Evolutionary conservation across 2,113 vertebrate species (phyloP).

Genomic region (Poecile atricapillus): DNA sequence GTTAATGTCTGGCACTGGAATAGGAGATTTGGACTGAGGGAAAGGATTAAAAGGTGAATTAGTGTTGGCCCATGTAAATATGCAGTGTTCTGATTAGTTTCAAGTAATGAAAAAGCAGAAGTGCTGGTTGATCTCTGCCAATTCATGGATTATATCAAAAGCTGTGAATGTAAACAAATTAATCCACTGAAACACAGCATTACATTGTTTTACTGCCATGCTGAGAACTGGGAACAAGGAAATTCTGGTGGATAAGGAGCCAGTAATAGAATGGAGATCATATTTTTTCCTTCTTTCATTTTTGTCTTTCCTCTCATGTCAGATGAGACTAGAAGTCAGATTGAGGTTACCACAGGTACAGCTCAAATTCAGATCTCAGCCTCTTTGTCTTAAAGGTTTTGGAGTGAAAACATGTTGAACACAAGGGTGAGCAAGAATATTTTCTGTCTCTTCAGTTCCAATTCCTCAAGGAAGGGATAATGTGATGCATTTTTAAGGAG

Average conservation of each 20-base stretch:
- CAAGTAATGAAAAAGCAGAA: background rate
- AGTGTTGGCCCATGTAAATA: background rate
- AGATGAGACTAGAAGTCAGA: background rate
- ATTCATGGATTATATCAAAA: background rate
- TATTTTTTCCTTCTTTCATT: background rate
- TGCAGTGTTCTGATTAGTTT: background rate
- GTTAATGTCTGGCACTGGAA: background rate
- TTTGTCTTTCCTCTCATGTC: background rate
- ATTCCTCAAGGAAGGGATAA: background rate
- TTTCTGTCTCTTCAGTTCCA: background rate
- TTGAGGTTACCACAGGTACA: background rate
- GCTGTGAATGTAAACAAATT: background rate
- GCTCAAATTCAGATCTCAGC: background rate
- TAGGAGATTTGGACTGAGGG: background rate
- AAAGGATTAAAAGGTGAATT: background rate
- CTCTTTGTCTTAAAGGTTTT: background rate
- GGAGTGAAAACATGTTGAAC: background rate
- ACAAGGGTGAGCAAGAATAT: background rate
- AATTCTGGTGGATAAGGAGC: background rate
- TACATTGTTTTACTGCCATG: background rate
- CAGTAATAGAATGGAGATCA: background rate
- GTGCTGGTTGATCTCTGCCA: background rate
- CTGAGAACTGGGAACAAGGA: background rate
- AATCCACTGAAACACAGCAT: background rate
- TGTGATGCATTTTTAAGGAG: background rate